These are phyloP conservation scores for Serranus cabrilla DNA, from an alignment of 2,797 vertebrate genomes.

Conservation along the genomic window DNA sequence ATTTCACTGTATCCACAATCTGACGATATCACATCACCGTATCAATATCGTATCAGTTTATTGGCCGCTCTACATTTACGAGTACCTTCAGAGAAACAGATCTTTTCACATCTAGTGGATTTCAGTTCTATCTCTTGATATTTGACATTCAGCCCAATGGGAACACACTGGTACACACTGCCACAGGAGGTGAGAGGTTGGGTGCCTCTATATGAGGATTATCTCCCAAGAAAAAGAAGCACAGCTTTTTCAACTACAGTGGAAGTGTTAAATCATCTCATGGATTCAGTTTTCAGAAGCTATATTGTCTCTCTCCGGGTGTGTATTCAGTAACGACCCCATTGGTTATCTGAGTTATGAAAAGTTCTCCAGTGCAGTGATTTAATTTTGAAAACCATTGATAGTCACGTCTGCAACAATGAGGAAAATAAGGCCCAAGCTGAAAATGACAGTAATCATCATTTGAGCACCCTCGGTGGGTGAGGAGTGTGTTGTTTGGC, in stretches of 20 bases:
- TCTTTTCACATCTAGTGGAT: not conserved
- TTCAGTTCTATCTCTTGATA: not conserved
- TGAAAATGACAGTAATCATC: constrained; percentile 50
- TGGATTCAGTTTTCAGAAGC: not conserved
- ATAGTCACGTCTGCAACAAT: constrained; percentile 26
- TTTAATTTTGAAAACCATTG: constrained; percentile 16
- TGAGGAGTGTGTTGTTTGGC: constrained; percentile 12
- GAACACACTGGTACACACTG: not conserved
- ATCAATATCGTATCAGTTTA: too few relatives aligned
- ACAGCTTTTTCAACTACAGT: not conserved
- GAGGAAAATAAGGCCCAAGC: constrained; percentile 13
- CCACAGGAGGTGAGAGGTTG: not conserved
- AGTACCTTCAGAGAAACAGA: not conserved
- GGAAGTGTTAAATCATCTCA: not conserved
- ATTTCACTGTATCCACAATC: too few relatives aligned
- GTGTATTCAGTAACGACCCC: not conserved
- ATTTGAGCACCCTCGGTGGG: constrained; percentile 26
- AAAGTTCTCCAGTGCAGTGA: constrained; percentile 30
- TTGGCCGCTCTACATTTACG: not conserved
- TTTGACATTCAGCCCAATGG: not conserved
- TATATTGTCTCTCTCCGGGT: not conserved
- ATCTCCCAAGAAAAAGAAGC: not conserved
- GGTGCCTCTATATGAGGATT: not conserved
- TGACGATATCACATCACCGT: too few relatives aligned
- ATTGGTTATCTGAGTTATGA: constrained; percentile 25